These are phyloP conservation scores for Pyrocephalus nanus DNA, from an alignment of 2,797 vertebrate species.

Conservation along the genomic window DNA sequence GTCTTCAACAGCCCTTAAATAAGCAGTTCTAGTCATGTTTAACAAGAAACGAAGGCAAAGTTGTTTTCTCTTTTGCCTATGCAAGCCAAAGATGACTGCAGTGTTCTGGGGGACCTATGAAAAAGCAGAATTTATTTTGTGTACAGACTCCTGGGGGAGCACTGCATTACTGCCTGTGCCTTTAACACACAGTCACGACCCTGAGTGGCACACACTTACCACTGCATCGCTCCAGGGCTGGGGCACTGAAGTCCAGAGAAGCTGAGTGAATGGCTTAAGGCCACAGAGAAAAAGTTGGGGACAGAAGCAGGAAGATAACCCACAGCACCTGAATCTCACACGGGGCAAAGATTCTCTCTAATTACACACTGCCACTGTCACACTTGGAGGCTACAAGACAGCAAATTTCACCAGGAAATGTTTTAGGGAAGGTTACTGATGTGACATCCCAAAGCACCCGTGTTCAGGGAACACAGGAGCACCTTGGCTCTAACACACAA, in stretches of 20 bases:
- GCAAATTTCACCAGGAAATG: neutral
- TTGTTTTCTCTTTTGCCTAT: neutral
- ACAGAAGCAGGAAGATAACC: neutral
- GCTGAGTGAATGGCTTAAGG: neutral
- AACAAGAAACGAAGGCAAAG: neutral
- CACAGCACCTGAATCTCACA: neutral
- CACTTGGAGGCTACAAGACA: neutral
- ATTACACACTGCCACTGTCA: neutral
- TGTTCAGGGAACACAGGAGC: neutral
- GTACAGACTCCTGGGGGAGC: neutral
- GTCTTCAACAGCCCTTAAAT: neutral
- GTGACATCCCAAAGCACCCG: neutral
- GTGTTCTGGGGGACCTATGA: neutral
- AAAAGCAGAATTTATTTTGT: neutral
- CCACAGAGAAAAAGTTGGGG: neutral
- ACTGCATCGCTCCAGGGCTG: neutral
- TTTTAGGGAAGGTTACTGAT: neutral
- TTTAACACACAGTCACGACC: neutral
- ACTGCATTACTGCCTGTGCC: neutral
- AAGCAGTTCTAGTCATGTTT: neutral
- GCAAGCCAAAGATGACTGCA: neutral
- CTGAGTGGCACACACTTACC: neutral
- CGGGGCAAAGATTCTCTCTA: neutral
- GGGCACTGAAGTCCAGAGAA: neutral
- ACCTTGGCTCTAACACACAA: neutral